Evolutionary conservation across 2,113 vertebrate species (phyloP), one percentile per base, ranked within the genome.

Genomic region (Nansenia antarctica): DNA sequence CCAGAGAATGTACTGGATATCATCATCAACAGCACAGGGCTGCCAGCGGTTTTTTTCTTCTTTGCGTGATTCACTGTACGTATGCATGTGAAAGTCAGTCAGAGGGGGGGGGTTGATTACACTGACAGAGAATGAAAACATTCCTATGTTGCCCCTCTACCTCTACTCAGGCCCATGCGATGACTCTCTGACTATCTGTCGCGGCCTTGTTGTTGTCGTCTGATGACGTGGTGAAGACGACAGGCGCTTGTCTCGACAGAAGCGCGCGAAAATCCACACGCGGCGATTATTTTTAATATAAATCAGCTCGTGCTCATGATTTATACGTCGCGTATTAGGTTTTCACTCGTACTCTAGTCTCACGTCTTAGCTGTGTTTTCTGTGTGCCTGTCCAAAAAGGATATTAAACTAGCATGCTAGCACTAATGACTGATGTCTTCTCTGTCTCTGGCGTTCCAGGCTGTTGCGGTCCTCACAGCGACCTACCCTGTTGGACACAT

Each of bases 401-500:
- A 42, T 15, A 42, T 42, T 0, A 18, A 5, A 54, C n/a, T 24
- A 9, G 26, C 29, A 15, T 31, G 15, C 30, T 12, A 18, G 26
- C 18, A n/a, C 54, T 34, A 53, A 62, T 70, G 70, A 85, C 75
- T 63, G 47, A 49, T 26, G 26, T 32, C 67, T 42, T 58, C 18
- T 0, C 14, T 64, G 62, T 76, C 72, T 84, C 64, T 89, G 66
- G 83, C 72, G 32, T 83, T 6, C 0, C 78, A 99, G 98, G 97
- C 98, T 0, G 96, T 99, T 78, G 98, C 98, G 0, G 97, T 99
- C 77, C 87, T 99, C 84, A 99, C 98, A 31, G 98, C 97, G 54
- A 98, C 98, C 0, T 99, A 99, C 82, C 98, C 98, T 0, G 98
- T 99, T 82, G 98, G 98, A 79, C 98, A 99, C 86, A 98, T 99